These are phyloP conservation scores for Meganola albula DNA, from an alignment of 2,888 invertebrate species.

Conservation along the genomic window DNA sequence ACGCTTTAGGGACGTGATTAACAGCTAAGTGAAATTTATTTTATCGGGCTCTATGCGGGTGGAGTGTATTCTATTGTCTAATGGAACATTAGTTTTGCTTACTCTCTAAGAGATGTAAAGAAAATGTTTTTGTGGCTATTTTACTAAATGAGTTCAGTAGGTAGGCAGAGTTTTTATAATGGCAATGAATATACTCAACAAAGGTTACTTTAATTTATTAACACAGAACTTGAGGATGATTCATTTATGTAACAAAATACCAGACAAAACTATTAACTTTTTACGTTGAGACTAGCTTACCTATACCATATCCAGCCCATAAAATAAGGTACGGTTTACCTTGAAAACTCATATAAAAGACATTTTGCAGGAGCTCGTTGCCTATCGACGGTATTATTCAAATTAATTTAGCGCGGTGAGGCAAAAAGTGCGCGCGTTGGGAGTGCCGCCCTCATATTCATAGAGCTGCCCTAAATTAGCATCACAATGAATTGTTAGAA, in stretches of 20 bases:
- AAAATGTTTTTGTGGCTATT: conserved; percentile 22
- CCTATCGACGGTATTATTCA: conserved; percentile 74
- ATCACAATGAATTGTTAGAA: conserved; percentile 74
- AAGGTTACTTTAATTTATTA: too few species aligned
- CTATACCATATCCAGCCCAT: too few species aligned
- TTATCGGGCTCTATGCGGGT: conserved; percentile 40
- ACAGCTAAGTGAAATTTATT: conserved; percentile 64
- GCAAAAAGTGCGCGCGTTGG: conserved; percentile 70
- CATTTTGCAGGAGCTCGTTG: conserved; percentile 60
- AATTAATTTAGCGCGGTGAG: conserved; percentile 72
- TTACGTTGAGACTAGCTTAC: too few species aligned
- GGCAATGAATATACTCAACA: too few species aligned
- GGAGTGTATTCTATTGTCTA: conserved; percentile 46
- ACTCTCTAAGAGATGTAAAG: conserved; percentile 32
- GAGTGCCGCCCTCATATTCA: conserved; percentile 68
- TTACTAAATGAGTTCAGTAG: conserved; percentile 16
- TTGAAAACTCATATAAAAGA: conserved; percentile 70
- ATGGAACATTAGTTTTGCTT: conserved; percentile 48
- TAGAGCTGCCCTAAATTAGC: conserved; percentile 73
- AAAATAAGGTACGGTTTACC: too few species aligned
- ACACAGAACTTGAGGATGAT: too few species aligned
- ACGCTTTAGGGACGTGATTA: conserved; percentile 60
- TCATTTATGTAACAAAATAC: too few species aligned
- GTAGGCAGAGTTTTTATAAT: too few species aligned
- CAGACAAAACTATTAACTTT: too few species aligned